Base-by-base conservation (phyloP, 2,888 invertebrate species). In the Tetheella fluctuosa region DNA sequence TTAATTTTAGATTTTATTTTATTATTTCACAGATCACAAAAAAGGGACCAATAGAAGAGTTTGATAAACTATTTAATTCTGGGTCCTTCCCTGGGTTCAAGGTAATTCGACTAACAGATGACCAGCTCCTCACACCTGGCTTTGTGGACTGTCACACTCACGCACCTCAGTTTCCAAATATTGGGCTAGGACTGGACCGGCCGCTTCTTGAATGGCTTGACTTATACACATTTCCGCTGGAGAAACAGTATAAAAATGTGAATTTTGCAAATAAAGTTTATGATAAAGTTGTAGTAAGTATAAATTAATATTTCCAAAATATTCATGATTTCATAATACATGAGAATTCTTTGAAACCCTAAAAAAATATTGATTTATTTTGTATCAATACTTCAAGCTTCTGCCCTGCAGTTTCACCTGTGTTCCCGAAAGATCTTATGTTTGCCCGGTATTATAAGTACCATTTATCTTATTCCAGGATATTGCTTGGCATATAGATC, bases 81-180 rank as follows among this genome's bases (percentile, higher is more conserved):
- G 79, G 73, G 20, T 73, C 54, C 42, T 85, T 80, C 60, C 71
- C 58, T 57, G 79, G 71, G 52, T 82, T 62, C 66, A 74, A 73
- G 62, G 65, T 86, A 23, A 74, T 81, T 13, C 65, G 76, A 7
- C 64, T 93, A 48, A 65, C 58, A 10, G 60, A 74, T 5, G 85
- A 88, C 57, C 96, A 97, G 85, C 96, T 98, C 78, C 82, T 98
- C 15, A 95, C 98, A 83, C 98, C 98, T 0, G 98, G 98, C 0
- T 95, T 98, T 63, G 94, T 98, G 2, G 98, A 98, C 85, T 96
- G 97, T 23, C 98, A 98, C 81, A 96, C 97, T 12, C 98, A 98
- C 90, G 98, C 97, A 0, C 96, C 97, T 0, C 98, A 98, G 87
- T 96, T 96, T 73, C 97, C 97, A 0, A 98, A 98, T 86, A 91